Percentiles rank a stretch among this genome's conserved stretches.
These are phyloP conservation scores for Urocolius indicus DNA, from an alignment of 2,113 vertebrate species.

Conservation along the genomic window DNA sequence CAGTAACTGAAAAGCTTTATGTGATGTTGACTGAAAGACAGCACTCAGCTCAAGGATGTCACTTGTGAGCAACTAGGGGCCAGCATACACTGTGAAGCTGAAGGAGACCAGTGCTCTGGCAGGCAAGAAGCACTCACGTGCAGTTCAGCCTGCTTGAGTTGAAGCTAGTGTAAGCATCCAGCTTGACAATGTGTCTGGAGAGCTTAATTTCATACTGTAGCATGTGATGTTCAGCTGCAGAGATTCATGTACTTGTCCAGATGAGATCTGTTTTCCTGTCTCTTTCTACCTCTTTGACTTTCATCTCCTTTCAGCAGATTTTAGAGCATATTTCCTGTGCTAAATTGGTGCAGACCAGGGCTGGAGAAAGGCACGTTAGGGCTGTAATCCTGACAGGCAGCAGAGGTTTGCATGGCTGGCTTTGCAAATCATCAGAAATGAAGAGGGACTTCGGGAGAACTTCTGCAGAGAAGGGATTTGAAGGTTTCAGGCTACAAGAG, in stretches of 20 bases:
- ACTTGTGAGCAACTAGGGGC: not conserved
- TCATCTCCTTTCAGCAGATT: not conserved
- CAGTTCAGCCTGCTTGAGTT: not conserved
- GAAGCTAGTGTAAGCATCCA: not conserved
- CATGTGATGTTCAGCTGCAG: not conserved
- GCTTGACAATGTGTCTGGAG: not conserved
- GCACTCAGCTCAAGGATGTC: not conserved
- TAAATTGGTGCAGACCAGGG: not conserved
- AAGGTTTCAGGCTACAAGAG: not conserved
- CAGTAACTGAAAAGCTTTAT: not conserved
- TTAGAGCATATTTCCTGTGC: not conserved
- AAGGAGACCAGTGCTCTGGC: not conserved
- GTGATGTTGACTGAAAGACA: not conserved
- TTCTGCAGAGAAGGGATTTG: not conserved
- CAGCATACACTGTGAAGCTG: not conserved
- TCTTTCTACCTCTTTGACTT: not conserved
- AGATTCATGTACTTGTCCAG: not conserved
- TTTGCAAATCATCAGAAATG: not conserved
- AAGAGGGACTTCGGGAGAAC: not conserved
- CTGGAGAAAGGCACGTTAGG: not conserved
- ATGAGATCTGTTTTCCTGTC: not conserved
- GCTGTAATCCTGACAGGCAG: not conserved
- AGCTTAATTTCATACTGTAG: not conserved
- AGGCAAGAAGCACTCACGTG: not conserved
- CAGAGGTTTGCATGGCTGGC: not conserved